Evolutionary conservation across 1,140 invertebrate species (phyloP), one percentile per base, ranked within the genome.

Genomic region (Spodoptera litura): DNA sequence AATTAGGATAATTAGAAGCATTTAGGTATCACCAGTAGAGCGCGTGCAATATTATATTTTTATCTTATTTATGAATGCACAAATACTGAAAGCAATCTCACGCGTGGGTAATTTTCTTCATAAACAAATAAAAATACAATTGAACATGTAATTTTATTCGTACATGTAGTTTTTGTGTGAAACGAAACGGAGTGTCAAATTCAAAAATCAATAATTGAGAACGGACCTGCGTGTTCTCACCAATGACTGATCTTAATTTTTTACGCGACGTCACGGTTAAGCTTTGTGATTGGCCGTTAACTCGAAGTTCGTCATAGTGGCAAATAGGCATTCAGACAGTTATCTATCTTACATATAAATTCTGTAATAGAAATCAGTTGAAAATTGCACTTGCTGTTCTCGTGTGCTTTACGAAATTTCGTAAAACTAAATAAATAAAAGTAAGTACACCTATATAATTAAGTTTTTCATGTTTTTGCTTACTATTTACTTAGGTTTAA

Each of bases 341-440:
- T 11, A 31, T 38, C 12, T 53, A 4, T 15, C 3, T n/a, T 0
- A 2, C 8, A n/a, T 52, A 15, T 53, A 53, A 44, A 8, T 8
- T 51, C 1, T n/a, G 70, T 38, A 66, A 64, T 73, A 62, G 49
- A 73, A 74, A 79, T 74, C 78, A 66, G 70, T 72, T 51, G 25
- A 61, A 72, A 59, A 27, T 74, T 79, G 52, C 61, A 79, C 78
- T 79, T 79, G 78, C 70, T 79, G 78, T 79, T 72, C 61, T 74
- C 61, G 78, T 79, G 77, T 62, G 27, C 51, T 27, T 55, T 12
- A 35, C 31, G 49, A 66, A 56, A 74, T 79, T 55, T 31, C 31
- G 15, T 35, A 31, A 74, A 78, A 66, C 20, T 75, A 73, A 6
- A 27, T 56, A 73, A 78, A 51, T 68, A 79, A 79, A 79, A 38